Percentiles rank a stretch among this genome's conserved stretches.
phyloP scores from a whole-genome alignment of 2,888 invertebrate species.

The Trissoscelio sp. region DNA sequence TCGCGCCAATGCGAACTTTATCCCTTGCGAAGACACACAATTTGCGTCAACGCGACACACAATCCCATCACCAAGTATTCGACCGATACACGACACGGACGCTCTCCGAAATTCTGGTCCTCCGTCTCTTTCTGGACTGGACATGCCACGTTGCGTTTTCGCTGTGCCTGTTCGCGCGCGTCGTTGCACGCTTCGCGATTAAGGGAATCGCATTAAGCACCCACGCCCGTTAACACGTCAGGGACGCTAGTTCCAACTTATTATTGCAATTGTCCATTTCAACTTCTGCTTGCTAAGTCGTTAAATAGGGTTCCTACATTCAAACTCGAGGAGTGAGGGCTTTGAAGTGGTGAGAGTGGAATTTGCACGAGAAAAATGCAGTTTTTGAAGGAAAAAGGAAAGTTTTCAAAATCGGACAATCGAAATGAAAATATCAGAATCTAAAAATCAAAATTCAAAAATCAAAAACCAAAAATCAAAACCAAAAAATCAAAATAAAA shows the following conservation, averaged over 20 bases:
- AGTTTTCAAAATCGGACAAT: too few relatives aligned
- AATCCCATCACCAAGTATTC: constrained; percentile 75
- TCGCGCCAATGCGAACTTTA: constrained; percentile 24
- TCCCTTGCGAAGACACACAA: constrained; percentile 19
- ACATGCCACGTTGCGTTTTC: constrained; percentile 66
- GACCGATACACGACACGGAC: constrained; percentile 68
- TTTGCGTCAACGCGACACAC: constrained; percentile 11
- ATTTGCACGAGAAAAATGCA: background rate
- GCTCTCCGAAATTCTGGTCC: background rate
- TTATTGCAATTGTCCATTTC: constrained; percentile 49
- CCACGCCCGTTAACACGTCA: constrained; percentile 56
- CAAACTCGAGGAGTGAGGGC: too few relatives aligned
- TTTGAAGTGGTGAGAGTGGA: too few relatives aligned
- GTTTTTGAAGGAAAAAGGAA: too few relatives aligned
- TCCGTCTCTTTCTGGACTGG: constrained; percentile 47
- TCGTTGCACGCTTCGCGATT: constrained; percentile 77
- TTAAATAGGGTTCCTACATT: constrained; percentile 13
- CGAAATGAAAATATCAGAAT: too few relatives aligned
- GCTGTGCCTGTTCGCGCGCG: constrained; percentile 71
- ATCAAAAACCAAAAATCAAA: too few relatives aligned
- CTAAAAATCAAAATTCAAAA: too few relatives aligned
- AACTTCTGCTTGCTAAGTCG: constrained; percentile 41
- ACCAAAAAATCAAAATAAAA: too few relatives aligned
- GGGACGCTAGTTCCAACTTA: constrained; percentile 46
- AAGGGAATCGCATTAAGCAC: constrained; percentile 80